Base-by-base conservation (phyloP, 2,888 invertebrate species). In the Odontothrips loti region DNA sequence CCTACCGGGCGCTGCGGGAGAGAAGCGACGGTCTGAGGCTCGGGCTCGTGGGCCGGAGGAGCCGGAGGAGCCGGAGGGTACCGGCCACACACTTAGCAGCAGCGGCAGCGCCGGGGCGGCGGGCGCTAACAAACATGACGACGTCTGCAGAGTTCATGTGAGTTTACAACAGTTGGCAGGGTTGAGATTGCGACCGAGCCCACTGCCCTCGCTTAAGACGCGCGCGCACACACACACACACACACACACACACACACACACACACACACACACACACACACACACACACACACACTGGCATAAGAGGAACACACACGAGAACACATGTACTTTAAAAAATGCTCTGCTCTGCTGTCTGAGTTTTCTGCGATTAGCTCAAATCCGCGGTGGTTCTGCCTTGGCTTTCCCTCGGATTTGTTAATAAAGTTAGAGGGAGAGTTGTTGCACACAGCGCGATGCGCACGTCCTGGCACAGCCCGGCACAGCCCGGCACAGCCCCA, bases 81-180 rank as follows among this genome's bases (percentile, higher is more conserved):
- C n/a, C n/a, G n/a, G 34, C 34, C 34, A 6, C 34, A 43, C 58
- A 58, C 58, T 15, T n/a, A 17, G 27, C 68, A 27, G 68, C 23
- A 10, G 68, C 27, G 68, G 23, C 68, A 63, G 20, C n/a, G 23
- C 68, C 10, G 51, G 10, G 51, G 6, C 51, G 23, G 68, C 68
- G 23, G 68, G 3, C 8, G 2, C 51, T 51, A 17, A 1, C 51
- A 12, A 17, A 12, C 68, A 11, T 23, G 27, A 10, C 68, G 27
- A 27, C 68, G 68, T 27, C 11, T 10, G 27, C 68, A 12, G 68
- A 75, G 68, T 27, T 75, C 68, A 75, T 75, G 68, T 1, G 68
- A 75, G 68, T 75, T 75, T 75, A 75, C 68, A 75, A 75, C 68
- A 75, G 68, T 75, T 75, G 68, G 23, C n/a, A 75, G 23, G 68